Evolutionary conservation across 2,888 invertebrate genomes (phyloP).

Genomic region (Cerastis leucographa): DNA sequence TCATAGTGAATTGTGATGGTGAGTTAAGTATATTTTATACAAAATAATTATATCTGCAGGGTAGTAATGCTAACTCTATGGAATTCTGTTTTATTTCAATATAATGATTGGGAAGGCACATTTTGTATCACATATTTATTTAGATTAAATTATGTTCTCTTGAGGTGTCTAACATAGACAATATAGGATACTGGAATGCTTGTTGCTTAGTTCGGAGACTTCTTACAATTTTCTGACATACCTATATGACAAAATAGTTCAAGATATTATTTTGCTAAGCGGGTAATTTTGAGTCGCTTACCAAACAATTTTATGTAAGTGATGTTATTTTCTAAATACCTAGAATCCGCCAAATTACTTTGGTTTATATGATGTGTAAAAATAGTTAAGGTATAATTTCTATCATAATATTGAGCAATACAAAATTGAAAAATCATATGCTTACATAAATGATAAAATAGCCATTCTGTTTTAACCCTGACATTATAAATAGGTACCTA

Average conservation of each 20-base stretch:
- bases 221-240: conserved; percentile 14
- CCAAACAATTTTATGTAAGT: conserved; percentile 19
- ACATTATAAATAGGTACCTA: conserved; percentile 62
- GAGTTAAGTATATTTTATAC: conserved; percentile 43
- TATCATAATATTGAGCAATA: conserved; percentile 61
- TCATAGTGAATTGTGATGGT: conserved; percentile 74
- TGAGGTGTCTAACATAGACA: conserved; percentile 42
- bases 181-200: conserved; percentile 51
- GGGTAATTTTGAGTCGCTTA: conserved; percentile 34
- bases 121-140: conserved; percentile 66
- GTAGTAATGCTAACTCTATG: conserved; percentile 26
- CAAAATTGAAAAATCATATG: conserved; percentile 25
- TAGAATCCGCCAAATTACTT: conserved; percentile 56
- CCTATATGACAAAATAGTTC: conserved; percentile 5
- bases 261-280: conserved; percentile 31
- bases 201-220: conserved; percentile 35
- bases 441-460: conserved; percentile 14
- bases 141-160: conserved; percentile 28
- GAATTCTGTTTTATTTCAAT: conserved; percentile 47
- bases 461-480: conserved; percentile 45
- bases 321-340: conserved; percentile 40
- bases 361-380: conserved; percentile 54
- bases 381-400: conserved; percentile 38
- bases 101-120: conserved; percentile 61
- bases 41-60: conserved; percentile 28